Base-by-base conservation (phyloP, 2,797 vertebrate genomes). In the Galagoides demidoff region DNA sequence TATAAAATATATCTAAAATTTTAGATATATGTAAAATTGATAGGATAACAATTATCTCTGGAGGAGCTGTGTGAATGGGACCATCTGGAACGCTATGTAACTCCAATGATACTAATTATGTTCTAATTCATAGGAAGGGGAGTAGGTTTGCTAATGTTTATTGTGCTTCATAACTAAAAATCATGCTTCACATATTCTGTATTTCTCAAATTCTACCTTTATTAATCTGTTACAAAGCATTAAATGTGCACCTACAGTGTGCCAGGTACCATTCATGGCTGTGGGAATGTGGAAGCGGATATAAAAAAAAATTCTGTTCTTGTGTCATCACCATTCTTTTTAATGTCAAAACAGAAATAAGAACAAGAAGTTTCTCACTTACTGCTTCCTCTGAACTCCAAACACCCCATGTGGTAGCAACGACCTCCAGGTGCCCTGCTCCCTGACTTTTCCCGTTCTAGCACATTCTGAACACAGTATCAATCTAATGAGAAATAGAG, bases 151-250 rank as follows among this genome's bases (percentile, higher is more conserved):
- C 11, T 71, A 7, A 16, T 55, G 16, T 57, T 31, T 49, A 70
- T 85, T 70, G 9, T 85, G 66, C 66, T 71, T 37, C 66, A 71
- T 29, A 85, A 27, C 43, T 71, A 29, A 20, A 85, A 85, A n/a
- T 22, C 13, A 16, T 25, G 0, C 39, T 49, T 66, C 43, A 82
- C 20, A 23, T 66, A 4, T 83, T 64, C 49, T 49, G 61, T 23
- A 31, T 66, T 64, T 34, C 49, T 84, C 34, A 49, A n/a, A 55
- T 37, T 20, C 31, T 66, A 16, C 45, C 22, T 25, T 70, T 70
- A 52, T 37, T 4, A 1, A 70, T n/a, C n/a, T 49, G 31, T 27
- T 11, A 19, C 25, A 27, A 20, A 83, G 31, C 45, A 83, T 84
- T n/a, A 66, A 23, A 49, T 64, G 4, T n/a, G 12, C 12, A 23